These are phyloP conservation scores for Drosophila biarmipes DNA, from an alignment of 1,140 invertebrate species.

Conservation along the genomic window DNA sequence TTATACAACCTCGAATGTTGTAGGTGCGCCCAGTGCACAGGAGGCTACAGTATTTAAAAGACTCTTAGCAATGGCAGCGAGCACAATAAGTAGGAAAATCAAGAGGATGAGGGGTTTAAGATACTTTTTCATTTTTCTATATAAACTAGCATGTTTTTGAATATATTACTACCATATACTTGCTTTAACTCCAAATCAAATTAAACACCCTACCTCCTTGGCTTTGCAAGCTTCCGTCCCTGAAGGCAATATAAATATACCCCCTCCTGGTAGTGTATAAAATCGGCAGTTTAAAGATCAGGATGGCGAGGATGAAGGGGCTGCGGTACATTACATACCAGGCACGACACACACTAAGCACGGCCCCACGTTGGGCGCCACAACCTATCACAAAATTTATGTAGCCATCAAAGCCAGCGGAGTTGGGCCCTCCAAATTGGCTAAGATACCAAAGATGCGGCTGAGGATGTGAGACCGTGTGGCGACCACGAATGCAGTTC, in stretches of 20 bases:
- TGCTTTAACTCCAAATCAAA: too few relatives aligned
- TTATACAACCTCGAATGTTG: constrained; percentile 37
- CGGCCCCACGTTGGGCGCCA: constrained; percentile 35
- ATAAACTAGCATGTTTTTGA: too few relatives aligned
- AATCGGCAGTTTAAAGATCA: constrained; percentile 17
- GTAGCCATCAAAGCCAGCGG: constrained; percentile 50
- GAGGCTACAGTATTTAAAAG: constrained; percentile 28
- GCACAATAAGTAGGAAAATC: neutral
- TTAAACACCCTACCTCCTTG: neutral
- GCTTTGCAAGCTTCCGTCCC: neutral
- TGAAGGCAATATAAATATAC: neutral
- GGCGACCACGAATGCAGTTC: constrained; percentile 62
- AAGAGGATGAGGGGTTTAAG: neutral
- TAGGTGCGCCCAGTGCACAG: constrained; percentile 42
- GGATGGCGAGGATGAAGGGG: neutral
- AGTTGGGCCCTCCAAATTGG: constrained; percentile 9
- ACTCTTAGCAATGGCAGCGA: constrained; percentile 29
- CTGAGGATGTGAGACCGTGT: constrained; percentile 15
- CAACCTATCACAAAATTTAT: constrained; percentile 57
- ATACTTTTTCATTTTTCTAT: neutral
- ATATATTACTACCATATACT: too few relatives aligned
- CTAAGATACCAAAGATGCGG: constrained; percentile 13
- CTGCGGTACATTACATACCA: constrained; percentile 11
- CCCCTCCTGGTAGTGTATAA: constrained; percentile 10
- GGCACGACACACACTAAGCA: constrained; percentile 28